Evolutionary conservation across 2,797 vertebrate species (phyloP).

Genomic region (Poeciliopsis gracilis): DNA sequence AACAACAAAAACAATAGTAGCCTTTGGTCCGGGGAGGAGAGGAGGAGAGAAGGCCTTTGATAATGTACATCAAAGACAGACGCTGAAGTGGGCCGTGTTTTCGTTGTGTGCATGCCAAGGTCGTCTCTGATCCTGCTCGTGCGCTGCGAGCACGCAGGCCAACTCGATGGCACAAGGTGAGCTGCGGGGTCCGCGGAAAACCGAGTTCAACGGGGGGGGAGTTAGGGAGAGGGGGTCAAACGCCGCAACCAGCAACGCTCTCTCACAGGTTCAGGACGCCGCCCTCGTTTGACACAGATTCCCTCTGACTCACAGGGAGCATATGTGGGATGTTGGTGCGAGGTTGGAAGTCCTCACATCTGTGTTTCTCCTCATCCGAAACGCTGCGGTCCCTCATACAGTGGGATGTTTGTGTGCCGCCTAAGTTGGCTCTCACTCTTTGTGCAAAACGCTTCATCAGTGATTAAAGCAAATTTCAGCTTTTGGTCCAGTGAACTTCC

Average conservation of each 20-base stretch:
- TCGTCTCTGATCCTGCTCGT: slow-evolving; percentile 64
- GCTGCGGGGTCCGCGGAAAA: slow-evolving; percentile 46
- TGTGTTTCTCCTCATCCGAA: not conserved
- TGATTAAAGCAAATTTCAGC: slow-evolving; percentile 3
- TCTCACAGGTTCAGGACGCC: slow-evolving; percentile 21
- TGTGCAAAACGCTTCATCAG: slow-evolving; percentile 9
- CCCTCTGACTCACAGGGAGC: slow-evolving; percentile 6
- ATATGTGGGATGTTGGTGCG: slow-evolving; percentile 1
- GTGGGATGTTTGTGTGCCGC: not conserved
- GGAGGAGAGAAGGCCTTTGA: slow-evolving; percentile 79
- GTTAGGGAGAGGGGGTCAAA: slow-evolving; percentile 54
- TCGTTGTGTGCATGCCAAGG: slow-evolving; percentile 71
- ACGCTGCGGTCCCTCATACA: slow-evolving; percentile 6
- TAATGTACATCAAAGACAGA: slow-evolving; percentile 77
- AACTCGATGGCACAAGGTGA: slow-evolving; percentile 49
- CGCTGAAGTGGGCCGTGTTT: slow-evolving; percentile 71
- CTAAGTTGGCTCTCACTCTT: slow-evolving; percentile 13
- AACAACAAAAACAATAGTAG: slow-evolving; percentile 87
- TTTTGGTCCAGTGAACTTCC: not conserved
- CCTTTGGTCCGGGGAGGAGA: slow-evolving; percentile 82
- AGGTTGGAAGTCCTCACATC: slow-evolving; percentile 2
- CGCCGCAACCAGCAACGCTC: slow-evolving; percentile 21
- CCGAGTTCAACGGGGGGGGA: not conserved
- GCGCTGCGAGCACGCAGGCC: slow-evolving; percentile 29
- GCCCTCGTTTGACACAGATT: slow-evolving; percentile 29